Percentiles rank a stretch among this genome's conserved stretches.
phyloP scores from a whole-genome alignment of 2,888 invertebrate species.

The Drosophila nigricruria region DNA sequence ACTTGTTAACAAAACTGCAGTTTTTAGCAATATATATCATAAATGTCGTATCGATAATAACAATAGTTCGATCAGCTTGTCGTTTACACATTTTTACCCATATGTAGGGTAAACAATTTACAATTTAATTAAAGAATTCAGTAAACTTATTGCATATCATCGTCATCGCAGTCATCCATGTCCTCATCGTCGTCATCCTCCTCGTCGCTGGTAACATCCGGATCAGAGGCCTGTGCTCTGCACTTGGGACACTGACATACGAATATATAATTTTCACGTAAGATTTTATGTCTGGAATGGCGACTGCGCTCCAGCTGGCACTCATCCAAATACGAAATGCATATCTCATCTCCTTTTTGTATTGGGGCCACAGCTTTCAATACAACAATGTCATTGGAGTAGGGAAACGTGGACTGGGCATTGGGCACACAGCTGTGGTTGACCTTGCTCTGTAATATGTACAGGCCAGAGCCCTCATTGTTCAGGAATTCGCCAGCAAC shows the following conservation, averaged over 20 bases:
- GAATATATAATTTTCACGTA: constrained; percentile 93
- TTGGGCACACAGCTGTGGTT: constrained; percentile 98
- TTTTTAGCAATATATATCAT: background rate
- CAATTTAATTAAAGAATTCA: background rate
- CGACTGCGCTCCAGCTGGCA: constrained; percentile 92
- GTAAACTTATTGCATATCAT: constrained; percentile 50
- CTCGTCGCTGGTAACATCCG: constrained; percentile 94
- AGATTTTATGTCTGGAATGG: constrained; percentile 93
- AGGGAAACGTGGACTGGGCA: constrained; percentile 93
- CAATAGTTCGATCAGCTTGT: background rate
- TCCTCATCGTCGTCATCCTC: constrained; percentile 86
- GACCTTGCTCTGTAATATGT: constrained; percentile 93
- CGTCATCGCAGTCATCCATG: constrained; percentile 74
- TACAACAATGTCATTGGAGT: constrained; percentile 91
- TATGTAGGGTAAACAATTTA: constrained; percentile 10
- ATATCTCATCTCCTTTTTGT: constrained; percentile 93
- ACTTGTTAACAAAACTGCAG: background rate
- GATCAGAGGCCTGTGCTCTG: constrained; percentile 89
- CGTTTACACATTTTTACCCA: constrained; percentile 5
- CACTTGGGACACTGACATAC: constrained; percentile 94
- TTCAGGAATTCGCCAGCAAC: constrained; percentile 90
- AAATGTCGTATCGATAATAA: background rate
- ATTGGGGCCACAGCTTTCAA: constrained; percentile 91
- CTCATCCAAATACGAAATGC: constrained; percentile 95
- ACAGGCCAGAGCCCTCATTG: constrained; percentile 96